Evolutionary conservation across 2,888 invertebrate genomes (phyloP).

Genomic region (Craniophora ligustri): DNA sequence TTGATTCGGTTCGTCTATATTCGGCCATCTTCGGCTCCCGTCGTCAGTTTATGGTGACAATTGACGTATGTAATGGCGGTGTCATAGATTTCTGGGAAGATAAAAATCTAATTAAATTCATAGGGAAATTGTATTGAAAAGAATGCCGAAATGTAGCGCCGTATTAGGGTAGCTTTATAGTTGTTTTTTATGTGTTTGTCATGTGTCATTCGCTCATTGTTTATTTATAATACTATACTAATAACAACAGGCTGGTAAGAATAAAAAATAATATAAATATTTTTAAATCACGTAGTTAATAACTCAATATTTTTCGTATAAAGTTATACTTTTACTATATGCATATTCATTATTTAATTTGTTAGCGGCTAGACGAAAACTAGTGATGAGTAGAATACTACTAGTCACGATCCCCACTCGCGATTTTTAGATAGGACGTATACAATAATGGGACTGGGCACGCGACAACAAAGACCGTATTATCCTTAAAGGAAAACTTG

Average conservation of each 20-base stretch:
- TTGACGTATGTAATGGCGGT: constrained; percentile 76
- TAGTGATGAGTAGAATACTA: constrained; percentile 20
- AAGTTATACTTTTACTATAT: constrained; percentile 33
- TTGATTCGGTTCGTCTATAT: constrained; percentile 77
- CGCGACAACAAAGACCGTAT: constrained; percentile 20
- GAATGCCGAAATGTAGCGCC: constrained; percentile 54
- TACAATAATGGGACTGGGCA: constrained; percentile 11
- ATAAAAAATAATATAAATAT: constrained; percentile 30
- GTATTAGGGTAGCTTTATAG: constrained; percentile 49
- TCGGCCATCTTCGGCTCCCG: constrained; percentile 75
- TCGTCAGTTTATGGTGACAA: constrained; percentile 73
- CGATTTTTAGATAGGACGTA: constrained; percentile 20
- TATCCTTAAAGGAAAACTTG: constrained; percentile 20
- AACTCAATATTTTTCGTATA: too few species aligned
- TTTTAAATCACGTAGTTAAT: constrained; percentile 23
- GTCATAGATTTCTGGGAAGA: constrained; percentile 80
- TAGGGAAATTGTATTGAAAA: constrained; percentile 68
- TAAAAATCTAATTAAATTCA: constrained; percentile 67
- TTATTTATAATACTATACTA: constrained; percentile 50
- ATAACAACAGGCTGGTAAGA: constrained; percentile 16
- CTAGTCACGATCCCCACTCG: constrained; percentile 21
- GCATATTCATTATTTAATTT: constrained; percentile 33
- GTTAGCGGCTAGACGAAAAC: constrained; percentile 16
- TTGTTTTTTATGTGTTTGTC: constrained; percentile 40
- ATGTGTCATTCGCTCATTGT: constrained; percentile 33